These are phyloP conservation scores for Anas bernieri DNA, from an alignment of 2,797 vertebrate species.

Conservation along the genomic window DNA sequence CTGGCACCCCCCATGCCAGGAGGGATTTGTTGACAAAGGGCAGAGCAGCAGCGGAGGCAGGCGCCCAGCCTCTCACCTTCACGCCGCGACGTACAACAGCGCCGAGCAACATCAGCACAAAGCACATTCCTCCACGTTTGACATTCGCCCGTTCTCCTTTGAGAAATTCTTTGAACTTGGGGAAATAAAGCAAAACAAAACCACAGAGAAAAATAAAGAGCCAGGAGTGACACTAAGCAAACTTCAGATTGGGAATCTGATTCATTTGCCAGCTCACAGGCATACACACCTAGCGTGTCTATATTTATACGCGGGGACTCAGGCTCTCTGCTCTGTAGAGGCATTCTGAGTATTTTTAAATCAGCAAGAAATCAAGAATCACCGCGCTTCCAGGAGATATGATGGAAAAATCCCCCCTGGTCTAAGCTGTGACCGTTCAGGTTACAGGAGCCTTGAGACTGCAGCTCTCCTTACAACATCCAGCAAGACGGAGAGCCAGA, in stretches of 20 bases:
- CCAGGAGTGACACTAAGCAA: not conserved
- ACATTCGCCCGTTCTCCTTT: not conserved
- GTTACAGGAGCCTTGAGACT: not conserved
- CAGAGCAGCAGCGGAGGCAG: not conserved
- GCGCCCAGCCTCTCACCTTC: not conserved
- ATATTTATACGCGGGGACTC: not conserved
- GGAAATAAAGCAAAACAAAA: constrained; percentile 19
- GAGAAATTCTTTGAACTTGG: not conserved
- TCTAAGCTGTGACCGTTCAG: not conserved
- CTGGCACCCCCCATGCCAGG: not conserved
- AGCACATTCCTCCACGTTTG: not conserved
- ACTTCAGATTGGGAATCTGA: constrained; percentile 32
- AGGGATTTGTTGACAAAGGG: not conserved
- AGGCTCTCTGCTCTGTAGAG: not conserved
- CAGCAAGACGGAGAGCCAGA: not conserved
- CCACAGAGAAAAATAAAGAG: not conserved
- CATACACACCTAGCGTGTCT: not conserved
- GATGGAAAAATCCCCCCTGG: not conserved
- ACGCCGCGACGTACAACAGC: not conserved
- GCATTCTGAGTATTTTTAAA: not conserved
- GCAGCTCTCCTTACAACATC: not conserved
- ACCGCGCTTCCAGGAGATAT: not conserved
- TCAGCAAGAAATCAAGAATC: not conserved
- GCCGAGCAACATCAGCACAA: not conserved
- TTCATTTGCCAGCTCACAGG: constrained; percentile 39